Base-by-base conservation (phyloP, 2,888 invertebrate species). In the Agrochola lychnidis region DNA sequence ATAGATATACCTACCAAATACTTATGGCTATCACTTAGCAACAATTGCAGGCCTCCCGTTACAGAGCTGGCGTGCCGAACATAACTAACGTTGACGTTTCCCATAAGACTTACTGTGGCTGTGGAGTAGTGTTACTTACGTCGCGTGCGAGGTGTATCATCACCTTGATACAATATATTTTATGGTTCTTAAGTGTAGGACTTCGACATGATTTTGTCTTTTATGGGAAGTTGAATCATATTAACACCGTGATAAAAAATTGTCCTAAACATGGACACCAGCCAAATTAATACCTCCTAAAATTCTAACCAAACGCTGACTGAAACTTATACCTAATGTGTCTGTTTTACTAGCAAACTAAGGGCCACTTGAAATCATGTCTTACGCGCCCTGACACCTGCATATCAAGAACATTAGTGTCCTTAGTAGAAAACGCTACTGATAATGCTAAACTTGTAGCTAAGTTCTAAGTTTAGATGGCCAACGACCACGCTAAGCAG, bases 51-150 rank as follows among this genome's bases (percentile, higher is more conserved):
- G 30, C 3, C 48, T 66, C 70, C 77, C 66, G 82, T 82, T 70
- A 70, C 7, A 4, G 57, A 56, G 48, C 53, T 70, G 56, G 70
- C 77, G 77, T 76, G 82, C 76, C 62, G 61, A 45, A 14, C n/a
- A 1, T 7, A 36, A 30, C 42, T 63, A 56, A 56, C 40, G 36
- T 25, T 36, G 56, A 36, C 40, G 56, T 22, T 81, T 81, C 75
- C 67, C 79, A 51, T 51, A 57, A 74, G 25, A 75, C 61, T 53
- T 30, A 4, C 16, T 30, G 30, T 30, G 30, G 30, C 30, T 30
- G 45, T 19, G 19, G 3, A 70, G 19, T 42, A 70, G 36, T 30
- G 61, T 6, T 70, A 70, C 2, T 6, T 70, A 70, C 2, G 56
- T 72, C 10, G 72, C 62, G 45, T 77, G 61, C 9, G 16, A 36